Conservation (phyloP, 2,888 invertebrate genomes). For the Lasioglossum morio region DNA sequence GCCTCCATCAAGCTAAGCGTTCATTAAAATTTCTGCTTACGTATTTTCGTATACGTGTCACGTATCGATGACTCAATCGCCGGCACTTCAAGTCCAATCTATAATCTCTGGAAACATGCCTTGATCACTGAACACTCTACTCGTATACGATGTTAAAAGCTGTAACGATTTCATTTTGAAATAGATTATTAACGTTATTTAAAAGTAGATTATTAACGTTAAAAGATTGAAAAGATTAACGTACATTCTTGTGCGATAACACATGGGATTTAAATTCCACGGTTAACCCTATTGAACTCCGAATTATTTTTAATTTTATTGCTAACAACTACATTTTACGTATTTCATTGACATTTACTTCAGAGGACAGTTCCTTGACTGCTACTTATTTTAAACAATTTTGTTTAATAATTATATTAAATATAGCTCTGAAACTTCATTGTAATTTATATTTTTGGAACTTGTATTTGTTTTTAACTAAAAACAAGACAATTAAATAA, state of each 20-base stretch:
- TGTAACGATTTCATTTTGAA: neutral
- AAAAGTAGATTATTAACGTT: neutral
- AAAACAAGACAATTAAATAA: too few relatives aligned
- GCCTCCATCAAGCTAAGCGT: slow-evolving; percentile 60
- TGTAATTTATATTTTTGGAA: too few relatives aligned
- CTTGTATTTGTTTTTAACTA: too few relatives aligned
- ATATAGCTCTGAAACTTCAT: too few relatives aligned
- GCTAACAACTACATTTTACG: too few relatives aligned
- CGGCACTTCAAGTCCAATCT: slow-evolving; percentile 37
- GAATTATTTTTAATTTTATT: too few relatives aligned
- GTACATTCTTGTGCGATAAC: too few relatives aligned
- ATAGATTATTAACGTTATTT: neutral
- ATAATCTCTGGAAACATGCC: slow-evolving; percentile 30
- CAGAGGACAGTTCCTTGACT: too few relatives aligned
- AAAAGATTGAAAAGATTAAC: neutral
- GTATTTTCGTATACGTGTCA: slow-evolving; percentile 62
- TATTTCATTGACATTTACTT: too few relatives aligned
- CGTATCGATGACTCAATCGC: slow-evolving; percentile 74
- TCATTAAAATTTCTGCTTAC: slow-evolving; percentile 63
- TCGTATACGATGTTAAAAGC: neutral
- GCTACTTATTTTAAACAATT: too few relatives aligned
- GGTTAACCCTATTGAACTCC: neutral
- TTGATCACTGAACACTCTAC: neutral
- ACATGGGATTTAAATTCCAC: neutral
- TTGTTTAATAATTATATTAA: too few relatives aligned